Conservation (phyloP, 1,140 invertebrate genomes). For the Gryon sp. region DNA sequence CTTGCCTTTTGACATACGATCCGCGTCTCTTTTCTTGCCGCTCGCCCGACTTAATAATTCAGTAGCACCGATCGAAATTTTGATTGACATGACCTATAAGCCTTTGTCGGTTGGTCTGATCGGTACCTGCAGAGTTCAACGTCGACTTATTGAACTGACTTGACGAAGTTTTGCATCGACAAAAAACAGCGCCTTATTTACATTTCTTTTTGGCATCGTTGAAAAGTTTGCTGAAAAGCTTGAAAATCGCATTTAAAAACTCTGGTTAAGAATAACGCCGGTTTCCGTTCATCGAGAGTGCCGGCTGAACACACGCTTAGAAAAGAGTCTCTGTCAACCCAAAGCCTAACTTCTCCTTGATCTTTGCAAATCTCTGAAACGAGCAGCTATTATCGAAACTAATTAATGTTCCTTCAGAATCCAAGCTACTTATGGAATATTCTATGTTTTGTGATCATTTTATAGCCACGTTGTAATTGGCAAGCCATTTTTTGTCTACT, state of each 20-base stretch:
- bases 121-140: slow-evolving; percentile 9
- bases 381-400: slow-evolving; percentile 11
- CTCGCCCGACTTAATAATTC: slow-evolving; percentile 22
- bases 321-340: slow-evolving; percentile 4
- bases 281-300: slow-evolving; percentile 13
- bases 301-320: slow-evolving; percentile 1
- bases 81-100: slow-evolving; percentile 23
- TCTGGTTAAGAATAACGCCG: slow-evolving; percentile 6
- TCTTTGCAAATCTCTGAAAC: slow-evolving; percentile 9
- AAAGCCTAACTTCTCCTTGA: background rate
- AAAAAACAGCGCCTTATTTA: slow-evolving; percentile 36
- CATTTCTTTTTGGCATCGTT: slow-evolving; percentile 28
- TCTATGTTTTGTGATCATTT: slow-evolving; percentile 7
- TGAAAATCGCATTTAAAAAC: slow-evolving; percentile 20
- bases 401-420: slow-evolving; percentile 17
- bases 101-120: slow-evolving; percentile 2
- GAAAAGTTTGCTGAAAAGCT: slow-evolving; percentile 35
- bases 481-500: slow-evolving; percentile 11
- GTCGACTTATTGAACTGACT: slow-evolving; percentile 6
- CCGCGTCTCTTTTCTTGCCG: slow-evolving; percentile 5
- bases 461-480: slow-evolving; percentile 23
- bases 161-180: slow-evolving; percentile 2
- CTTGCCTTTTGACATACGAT: slow-evolving; percentile 30
- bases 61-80: slow-evolving; percentile 33
- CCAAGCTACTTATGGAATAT: background rate